Percentiles rank a stretch among this genome's conserved stretches.
phyloP scores from a whole-genome alignment of 2,888 invertebrate genomes.

The Eueremaeus valkanovi region DNA sequence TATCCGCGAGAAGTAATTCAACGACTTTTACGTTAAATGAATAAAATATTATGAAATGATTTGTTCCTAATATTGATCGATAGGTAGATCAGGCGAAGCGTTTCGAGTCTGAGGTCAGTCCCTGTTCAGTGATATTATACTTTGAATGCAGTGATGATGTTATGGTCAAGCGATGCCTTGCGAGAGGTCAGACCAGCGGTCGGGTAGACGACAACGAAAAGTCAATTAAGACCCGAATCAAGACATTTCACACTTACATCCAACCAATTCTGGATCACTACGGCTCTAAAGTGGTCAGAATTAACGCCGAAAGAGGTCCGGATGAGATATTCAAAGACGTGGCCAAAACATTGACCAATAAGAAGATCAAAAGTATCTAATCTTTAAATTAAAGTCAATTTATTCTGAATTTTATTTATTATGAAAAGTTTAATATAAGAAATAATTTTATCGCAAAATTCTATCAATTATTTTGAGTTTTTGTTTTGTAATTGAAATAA shows the following conservation, averaged over 20 bases:
- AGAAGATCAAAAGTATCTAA: not conserved
- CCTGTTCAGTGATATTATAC: slow-evolving; percentile 66
- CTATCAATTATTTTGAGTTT: no score
- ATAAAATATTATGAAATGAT: not conserved
- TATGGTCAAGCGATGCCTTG: slow-evolving; percentile 68
- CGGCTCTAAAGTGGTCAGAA: slow-evolving; percentile 56
- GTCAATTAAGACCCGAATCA: slow-evolving; percentile 82
- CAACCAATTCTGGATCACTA: slow-evolving; percentile 75
- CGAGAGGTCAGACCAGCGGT: slow-evolving; percentile 71
- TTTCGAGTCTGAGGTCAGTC: slow-evolving; percentile 78
- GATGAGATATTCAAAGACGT: not conserved
- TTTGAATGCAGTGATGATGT: slow-evolving; percentile 77
- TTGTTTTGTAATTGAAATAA: no score
- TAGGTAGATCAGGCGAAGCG: slow-evolving; percentile 52
- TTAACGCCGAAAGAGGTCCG: slow-evolving; percentile 68
- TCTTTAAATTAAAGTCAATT: not conserved
- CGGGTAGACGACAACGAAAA: slow-evolving; percentile 91
- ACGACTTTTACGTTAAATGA: not conserved
- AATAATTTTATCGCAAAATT: no score
- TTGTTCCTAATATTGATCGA: not conserved
- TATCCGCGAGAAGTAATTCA: slow-evolving; percentile 78
- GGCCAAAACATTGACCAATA: not conserved
- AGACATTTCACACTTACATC: slow-evolving; percentile 84
- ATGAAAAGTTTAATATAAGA: no score
- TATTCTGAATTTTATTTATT: no score